A percentile compares a stretch with the other conserved stretches of the same genome.
Conservation (phyloP, 2,113 vertebrate genomes). For the Athene noctua region DNA sequence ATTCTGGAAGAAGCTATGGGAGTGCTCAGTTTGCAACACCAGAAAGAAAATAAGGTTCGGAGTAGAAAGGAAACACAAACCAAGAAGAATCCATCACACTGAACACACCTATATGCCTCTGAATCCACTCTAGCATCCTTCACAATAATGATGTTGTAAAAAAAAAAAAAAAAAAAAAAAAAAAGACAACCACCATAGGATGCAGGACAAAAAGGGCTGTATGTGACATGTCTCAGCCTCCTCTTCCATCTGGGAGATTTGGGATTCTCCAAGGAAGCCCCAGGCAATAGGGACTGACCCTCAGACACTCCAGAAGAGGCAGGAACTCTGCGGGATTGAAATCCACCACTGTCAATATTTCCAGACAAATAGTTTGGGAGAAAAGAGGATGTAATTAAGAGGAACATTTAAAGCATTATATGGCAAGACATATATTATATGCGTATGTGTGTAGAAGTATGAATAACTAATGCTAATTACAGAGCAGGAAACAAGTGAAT, state of each 20-base stretch:
- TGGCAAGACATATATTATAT: background rate
- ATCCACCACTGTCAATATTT: no score
- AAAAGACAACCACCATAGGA: background rate
- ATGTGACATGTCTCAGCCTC: background rate
- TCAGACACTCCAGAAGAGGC: accelerated
- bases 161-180: no score
- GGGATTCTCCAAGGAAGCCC: background rate
- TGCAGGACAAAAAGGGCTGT: background rate
- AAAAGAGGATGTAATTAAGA: background rate
- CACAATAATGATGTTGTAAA: background rate
- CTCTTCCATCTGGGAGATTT: background rate
- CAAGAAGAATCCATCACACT: background rate
- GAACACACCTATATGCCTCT: background rate
- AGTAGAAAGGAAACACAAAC: background rate
- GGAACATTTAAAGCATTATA: background rate
- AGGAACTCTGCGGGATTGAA: background rate
- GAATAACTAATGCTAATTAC: background rate
- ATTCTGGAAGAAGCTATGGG: background rate
- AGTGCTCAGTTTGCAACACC: background rate
- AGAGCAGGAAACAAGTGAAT: background rate
- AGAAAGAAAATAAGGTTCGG: background rate
- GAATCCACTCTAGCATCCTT: background rate
- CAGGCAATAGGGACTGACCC: background rate
- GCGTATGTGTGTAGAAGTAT: no score
- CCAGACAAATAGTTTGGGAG: background rate